Conservation (phyloP, 92 coral and sea anemone genomes). For the Porites divaricata region DNA sequence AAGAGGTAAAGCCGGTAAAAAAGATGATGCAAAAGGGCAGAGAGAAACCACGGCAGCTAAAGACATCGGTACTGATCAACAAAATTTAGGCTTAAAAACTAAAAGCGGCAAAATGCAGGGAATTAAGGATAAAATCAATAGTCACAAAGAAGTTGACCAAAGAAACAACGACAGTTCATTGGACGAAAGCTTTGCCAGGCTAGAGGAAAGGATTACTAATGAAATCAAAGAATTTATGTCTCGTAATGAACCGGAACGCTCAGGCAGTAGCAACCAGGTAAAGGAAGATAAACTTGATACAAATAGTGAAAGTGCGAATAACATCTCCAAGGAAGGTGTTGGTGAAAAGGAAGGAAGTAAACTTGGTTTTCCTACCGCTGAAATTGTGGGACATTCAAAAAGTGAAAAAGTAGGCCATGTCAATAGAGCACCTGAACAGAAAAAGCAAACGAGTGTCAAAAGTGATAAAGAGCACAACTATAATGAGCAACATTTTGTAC, state of each 20-base stretch:
- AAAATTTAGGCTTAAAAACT: not conserved
- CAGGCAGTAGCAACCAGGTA: not conserved
- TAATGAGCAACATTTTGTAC: not conserved
- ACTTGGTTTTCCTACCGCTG: not conserved
- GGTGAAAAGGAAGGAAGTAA: not conserved
- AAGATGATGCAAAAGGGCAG: not conserved
- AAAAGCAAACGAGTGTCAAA: not conserved
- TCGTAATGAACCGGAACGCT: not conserved
- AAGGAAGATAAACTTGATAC: not conserved
- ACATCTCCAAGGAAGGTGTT: not conserved
- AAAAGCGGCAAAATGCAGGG: not conserved
- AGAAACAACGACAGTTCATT: not conserved
- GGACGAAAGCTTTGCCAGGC: not conserved
- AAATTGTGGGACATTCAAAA: not conserved
- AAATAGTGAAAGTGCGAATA: not conserved
- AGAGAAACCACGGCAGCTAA: not conserved
- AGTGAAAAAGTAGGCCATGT: not conserved
- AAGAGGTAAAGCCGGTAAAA: not conserved
- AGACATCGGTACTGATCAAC: not conserved
- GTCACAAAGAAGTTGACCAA: not conserved
- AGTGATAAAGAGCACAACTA: not conserved
- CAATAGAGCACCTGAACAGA: not conserved
- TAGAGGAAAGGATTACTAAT: conserved; percentile 8
- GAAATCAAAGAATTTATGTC: not conserved
- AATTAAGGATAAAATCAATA: not conserved